Evolutionary conservation across 2,113 vertebrate genomes (phyloP).

Genomic region (Dinomys branickii): DNA sequence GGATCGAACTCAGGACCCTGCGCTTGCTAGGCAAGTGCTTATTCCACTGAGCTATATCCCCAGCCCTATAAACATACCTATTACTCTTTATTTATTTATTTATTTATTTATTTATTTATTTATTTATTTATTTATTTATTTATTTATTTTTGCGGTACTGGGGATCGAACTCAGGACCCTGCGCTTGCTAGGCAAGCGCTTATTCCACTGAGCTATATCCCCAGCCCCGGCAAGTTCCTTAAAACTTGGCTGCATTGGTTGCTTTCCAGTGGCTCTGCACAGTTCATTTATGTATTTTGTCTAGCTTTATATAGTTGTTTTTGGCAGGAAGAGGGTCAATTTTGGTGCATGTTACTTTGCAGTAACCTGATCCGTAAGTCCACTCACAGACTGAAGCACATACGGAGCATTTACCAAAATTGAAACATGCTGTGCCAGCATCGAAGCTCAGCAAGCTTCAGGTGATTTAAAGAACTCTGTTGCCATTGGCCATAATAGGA

Average conservation of each 20-base stretch:
- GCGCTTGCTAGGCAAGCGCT: no score
- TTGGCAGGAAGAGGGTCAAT: constrained; percentile 46
- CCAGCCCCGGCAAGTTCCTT: constrained; percentile 7
- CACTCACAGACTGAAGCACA: neutral
- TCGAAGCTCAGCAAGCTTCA: constrained; percentile 16
- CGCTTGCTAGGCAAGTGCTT: no score
- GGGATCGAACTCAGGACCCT: no score
- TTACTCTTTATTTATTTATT: no score
- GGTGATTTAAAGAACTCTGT: neutral
- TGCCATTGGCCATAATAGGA: neutral
- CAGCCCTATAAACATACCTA: no score
- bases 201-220: no score
- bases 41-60: no score
- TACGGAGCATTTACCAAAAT: neutral
- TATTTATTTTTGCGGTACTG: no score
- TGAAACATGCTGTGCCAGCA: neutral
- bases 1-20: no score
- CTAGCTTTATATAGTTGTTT: constrained; percentile 49
- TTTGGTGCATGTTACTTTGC: constrained; percentile 37
- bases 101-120: no score
- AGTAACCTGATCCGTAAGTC: neutral
- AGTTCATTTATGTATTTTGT: constrained; percentile 48
- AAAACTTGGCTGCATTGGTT: constrained; percentile 24
- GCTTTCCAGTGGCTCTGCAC: constrained; percentile 42
- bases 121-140: no score